Evolutionary conservation across 53 echinoderm and acorn worm genomes (phyloP).

Genomic region (Pentamera pediparva): DNA sequence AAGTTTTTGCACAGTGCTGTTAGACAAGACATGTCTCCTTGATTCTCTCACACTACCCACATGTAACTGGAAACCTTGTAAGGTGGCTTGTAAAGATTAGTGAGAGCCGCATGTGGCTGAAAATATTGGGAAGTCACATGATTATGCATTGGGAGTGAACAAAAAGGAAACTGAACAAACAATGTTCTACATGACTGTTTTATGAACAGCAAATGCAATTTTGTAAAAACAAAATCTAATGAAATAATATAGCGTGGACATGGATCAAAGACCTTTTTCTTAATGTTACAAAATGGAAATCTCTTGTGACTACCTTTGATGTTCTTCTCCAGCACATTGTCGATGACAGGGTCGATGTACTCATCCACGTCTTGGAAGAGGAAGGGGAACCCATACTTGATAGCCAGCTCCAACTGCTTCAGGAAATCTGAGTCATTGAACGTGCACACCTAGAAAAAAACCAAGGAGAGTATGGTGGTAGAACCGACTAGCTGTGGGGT

Average conservation of each 20-base stretch:
- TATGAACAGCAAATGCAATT: background rate
- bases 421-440: conserved; percentile 98
- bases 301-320: conserved; percentile 90
- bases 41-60: too few species aligned
- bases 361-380: conserved; percentile 99
- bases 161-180: too few species aligned
- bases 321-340: conserved; percentile 97
- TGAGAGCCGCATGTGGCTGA: too few species aligned
- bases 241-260: background rate
- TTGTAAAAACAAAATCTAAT: background rate
- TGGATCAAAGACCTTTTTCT: background rate
- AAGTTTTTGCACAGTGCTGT: too few species aligned
- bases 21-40: too few species aligned
- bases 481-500: too few species aligned
- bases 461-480: background rate
- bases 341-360: conserved; percentile 99
- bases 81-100: too few species aligned
- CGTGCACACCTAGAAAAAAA: conserved; percentile 76
- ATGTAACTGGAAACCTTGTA: too few species aligned
- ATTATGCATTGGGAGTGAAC: too few species aligned
- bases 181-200: too few species aligned
- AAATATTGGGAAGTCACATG: too few species aligned
- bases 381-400: conserved; percentile 99
- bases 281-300: too few species aligned
- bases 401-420: conserved; percentile 98